Conservation (phyloP, 2,113 vertebrate species). For the Penelope pileata region DNA sequence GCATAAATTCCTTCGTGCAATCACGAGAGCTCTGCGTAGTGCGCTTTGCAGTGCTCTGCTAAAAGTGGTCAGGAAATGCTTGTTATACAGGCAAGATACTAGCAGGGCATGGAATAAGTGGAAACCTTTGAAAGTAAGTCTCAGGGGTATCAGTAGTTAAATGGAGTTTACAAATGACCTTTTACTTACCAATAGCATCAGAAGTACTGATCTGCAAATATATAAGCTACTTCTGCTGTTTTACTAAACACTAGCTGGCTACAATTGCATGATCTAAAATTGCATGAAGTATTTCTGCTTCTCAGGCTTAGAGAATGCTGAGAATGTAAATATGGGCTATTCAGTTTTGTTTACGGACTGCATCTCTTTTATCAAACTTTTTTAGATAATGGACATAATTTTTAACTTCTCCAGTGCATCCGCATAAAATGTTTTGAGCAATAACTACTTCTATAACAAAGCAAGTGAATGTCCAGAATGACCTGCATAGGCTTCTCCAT, state of each 20-base stretch:
- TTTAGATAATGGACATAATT: not conserved
- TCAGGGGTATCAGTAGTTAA: not conserved
- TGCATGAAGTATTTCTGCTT: not conserved
- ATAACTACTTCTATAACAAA: not conserved
- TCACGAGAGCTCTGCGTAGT: not conserved
- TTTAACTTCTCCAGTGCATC: not conserved
- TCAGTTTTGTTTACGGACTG: not conserved
- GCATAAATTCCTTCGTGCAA: not conserved
- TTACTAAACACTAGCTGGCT: not conserved
- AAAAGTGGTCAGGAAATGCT: not conserved
- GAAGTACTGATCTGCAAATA: not conserved
- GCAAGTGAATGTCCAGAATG: not conserved
- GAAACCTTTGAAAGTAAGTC: not conserved
- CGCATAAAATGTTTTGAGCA: not conserved
- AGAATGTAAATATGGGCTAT: not conserved
- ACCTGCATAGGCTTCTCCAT: accelerated
- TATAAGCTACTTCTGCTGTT: not conserved
- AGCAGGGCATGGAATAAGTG: not conserved
- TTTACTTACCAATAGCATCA: not conserved
- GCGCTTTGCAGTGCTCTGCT: not conserved
- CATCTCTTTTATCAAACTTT: not conserved
- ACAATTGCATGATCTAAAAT: not conserved
- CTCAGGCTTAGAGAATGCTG: not conserved
- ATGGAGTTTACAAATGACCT: not conserved
- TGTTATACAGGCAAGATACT: not conserved